Evolutionary conservation across 2,113 vertebrate genomes (phyloP).

Genomic region (Hippocampus comes): DNA sequence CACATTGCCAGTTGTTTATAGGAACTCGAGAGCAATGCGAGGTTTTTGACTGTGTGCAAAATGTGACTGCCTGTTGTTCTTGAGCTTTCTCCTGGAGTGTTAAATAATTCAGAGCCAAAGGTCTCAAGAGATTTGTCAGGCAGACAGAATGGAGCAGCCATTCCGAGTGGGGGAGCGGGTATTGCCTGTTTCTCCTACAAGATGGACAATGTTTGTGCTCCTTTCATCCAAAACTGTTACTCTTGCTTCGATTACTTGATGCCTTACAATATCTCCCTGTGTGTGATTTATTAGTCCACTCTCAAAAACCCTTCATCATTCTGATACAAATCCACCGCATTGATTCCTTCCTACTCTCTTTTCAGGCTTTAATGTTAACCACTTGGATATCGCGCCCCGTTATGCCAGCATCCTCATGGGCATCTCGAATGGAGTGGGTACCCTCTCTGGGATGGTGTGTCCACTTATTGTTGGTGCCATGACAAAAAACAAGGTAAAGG

Average conservation of each 20-base stretch:
- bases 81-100: constrained; percentile 59
- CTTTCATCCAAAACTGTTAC: constrained; percentile 27
- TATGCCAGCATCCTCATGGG: constrained; percentile 99
- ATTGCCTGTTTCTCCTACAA: constrained; percentile 41
- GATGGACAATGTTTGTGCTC: constrained; percentile 36
- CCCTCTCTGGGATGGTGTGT: constrained; percentile 97
- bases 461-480: constrained; percentile 97
- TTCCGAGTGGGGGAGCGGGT: constrained; percentile 54
- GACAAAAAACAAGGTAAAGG: constrained; percentile 94
- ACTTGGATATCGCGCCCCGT: constrained; percentile 95
- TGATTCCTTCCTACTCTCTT: neutral
- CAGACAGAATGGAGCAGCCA: constrained; percentile 54
- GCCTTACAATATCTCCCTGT: neutral
- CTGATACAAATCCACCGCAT: neutral
- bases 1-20: neutral
- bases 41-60: constrained; percentile 35
- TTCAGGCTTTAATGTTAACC: constrained; percentile 97
- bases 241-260: constrained; percentile 3
- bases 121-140: constrained; percentile 62
- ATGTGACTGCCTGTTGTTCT: constrained; percentile 49
- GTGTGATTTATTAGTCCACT: neutral
- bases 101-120: constrained; percentile 75
- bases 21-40: constrained; percentile 2
- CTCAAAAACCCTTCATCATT: neutral
- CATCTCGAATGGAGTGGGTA: constrained; percentile 98